Percentiles rank a stretch among this genome's conserved stretches.
phyloP scores from a whole-genome alignment of 2,113 vertebrate genomes.

The Heterotilapia buettikoferi region DNA sequence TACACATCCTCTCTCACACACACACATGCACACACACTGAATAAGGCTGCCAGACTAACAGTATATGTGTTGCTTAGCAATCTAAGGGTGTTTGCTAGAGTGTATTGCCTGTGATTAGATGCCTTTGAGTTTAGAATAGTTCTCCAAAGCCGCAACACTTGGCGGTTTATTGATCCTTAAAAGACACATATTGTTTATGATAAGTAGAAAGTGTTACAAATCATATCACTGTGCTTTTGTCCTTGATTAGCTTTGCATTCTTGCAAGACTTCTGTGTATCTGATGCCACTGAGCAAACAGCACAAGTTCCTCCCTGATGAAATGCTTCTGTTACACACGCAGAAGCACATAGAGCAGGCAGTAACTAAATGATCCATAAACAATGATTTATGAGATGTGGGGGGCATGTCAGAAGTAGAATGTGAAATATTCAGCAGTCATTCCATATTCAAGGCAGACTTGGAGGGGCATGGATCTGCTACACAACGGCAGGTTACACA shows the following conservation, averaged over 20 bases:
- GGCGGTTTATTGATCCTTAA: not conserved
- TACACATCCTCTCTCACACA: not conserved
- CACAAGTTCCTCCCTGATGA: not conserved
- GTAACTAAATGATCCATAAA: conserved; percentile 63
- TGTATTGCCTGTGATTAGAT: not conserved
- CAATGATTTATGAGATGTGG: conserved; percentile 62
- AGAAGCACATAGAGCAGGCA: not conserved
- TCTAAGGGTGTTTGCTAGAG: not conserved
- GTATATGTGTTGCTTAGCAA: not conserved
- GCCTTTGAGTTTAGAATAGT: not conserved
- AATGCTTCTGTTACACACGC: not conserved
- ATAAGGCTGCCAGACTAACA: not conserved
- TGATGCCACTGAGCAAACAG: conserved; percentile 15
- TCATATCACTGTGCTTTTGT: not conserved
- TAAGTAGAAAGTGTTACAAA: not conserved
- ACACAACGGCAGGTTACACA: conserved; percentile 46
- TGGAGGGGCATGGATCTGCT: conserved; percentile 34
- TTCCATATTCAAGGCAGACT: conserved; percentile 56
- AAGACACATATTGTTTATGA: conserved; percentile 3
- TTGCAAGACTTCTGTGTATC: not conserved
- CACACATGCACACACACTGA: not conserved
- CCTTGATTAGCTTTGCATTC: conserved; percentile 13
- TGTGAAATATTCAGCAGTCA: conserved; percentile 64
- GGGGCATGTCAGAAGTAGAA: conserved; percentile 34
- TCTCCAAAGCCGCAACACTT: not conserved